Evolutionary conservation across 2,888 invertebrate species (phyloP).

Genomic region (Nipponacmea schrenckii): DNA sequence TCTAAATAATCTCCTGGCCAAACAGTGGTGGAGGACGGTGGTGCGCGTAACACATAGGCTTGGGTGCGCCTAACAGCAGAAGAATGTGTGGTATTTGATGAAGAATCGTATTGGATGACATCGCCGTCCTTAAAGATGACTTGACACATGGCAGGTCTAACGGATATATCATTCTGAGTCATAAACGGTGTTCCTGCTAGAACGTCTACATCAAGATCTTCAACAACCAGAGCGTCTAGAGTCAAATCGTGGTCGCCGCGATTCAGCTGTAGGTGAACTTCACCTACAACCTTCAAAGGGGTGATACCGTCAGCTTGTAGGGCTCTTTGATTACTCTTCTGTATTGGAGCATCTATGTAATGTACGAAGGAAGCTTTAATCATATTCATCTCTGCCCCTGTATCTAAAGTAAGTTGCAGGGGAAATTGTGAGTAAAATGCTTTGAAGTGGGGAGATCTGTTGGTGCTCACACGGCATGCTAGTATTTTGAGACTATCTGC

Average conservation of each 20-base stretch:
- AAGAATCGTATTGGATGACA: constrained; percentile 11
- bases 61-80: constrained; percentile 22
- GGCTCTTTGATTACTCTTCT: constrained; percentile 13
- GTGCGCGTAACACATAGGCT: constrained; percentile 13
- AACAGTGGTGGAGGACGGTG: constrained; percentile 10
- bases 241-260: constrained; percentile 8
- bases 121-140: constrained; percentile 21
- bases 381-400: too few species aligned
- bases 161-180: constrained; percentile 28
- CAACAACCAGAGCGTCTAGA: constrained; percentile 31
- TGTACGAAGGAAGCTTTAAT: constrained; percentile 12
- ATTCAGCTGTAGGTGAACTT: not conserved
- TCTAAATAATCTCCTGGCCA: constrained; percentile 24
- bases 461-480: not conserved
- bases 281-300: constrained; percentile 20
- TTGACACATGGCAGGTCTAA: constrained; percentile 27
- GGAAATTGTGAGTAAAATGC: too few species aligned
- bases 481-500: not conserved
- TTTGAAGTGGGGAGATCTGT: too few species aligned
- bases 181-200: constrained; percentile 33
- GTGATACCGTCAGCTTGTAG: constrained; percentile 24
- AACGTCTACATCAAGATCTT: constrained; percentile 29
- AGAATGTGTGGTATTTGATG: not conserved
- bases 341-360: constrained; percentile 12
- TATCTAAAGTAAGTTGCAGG: too few species aligned